Percentiles rank a stretch among this genome's conserved stretches.
Evolutionary conservation across 2,888 invertebrate genomes (phyloP).

Genomic region (Caprella mutica): DNA sequence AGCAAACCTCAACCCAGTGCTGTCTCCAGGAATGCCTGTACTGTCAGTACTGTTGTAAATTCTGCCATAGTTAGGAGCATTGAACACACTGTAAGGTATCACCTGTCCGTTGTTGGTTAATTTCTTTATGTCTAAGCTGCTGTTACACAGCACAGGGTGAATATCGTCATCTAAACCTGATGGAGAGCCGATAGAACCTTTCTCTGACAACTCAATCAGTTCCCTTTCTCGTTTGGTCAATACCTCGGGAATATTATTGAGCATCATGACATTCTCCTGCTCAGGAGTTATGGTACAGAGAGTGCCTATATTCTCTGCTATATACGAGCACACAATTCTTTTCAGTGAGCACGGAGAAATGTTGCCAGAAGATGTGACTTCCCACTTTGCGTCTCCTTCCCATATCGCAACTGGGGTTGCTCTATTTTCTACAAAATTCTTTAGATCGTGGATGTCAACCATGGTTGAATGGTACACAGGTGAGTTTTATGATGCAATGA

Average conservation of each 20-base stretch:
- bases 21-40: not conserved
- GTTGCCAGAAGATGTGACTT: not conserved
- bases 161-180: not conserved
- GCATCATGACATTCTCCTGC: not conserved
- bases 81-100: conserved; percentile 1
- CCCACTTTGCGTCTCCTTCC: conserved; percentile 3
- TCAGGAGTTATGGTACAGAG: not conserved
- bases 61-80: conserved; percentile 4
- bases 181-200: not conserved
- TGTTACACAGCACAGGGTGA: too few relatives aligned
- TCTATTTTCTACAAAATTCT: too few relatives aligned
- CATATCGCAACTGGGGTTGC: too few relatives aligned
- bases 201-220: too few relatives aligned
- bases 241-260: too few relatives aligned
- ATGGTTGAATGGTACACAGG: too few relatives aligned
- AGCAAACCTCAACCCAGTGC: not conserved
- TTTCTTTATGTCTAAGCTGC: not conserved
- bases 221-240: not conserved
- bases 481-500: too few relatives aligned
- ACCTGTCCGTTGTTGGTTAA: not conserved
- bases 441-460: too few relatives aligned
- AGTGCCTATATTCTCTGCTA: conserved; percentile 1
- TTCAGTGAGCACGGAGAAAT: not conserved
- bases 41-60: conserved; percentile 3
- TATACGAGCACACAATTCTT: not conserved